Conservation (phyloP, 2,113 vertebrate species). For the Eurypyga helias region DNA sequence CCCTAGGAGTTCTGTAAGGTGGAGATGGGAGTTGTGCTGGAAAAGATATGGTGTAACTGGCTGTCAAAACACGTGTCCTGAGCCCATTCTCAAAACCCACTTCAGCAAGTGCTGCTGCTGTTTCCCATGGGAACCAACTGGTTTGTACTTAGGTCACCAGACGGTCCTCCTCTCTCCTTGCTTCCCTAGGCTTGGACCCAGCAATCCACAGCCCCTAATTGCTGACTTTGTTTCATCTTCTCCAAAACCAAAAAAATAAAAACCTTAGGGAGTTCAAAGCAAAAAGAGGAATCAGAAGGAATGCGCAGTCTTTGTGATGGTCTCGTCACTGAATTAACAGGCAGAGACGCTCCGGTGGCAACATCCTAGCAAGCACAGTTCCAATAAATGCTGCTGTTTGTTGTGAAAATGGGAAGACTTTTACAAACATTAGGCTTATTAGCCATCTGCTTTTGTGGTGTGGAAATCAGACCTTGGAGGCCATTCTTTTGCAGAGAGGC, state of each 20-base stretch:
- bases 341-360: not conserved
- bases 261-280: accelerated
- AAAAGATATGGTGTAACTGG: not conserved
- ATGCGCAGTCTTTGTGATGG: not conserved
- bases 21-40: not conserved
- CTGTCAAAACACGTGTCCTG: not conserved
- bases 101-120: not conserved
- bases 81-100: not conserved
- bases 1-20: not conserved
- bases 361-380: not conserved
- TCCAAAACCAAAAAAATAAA: not conserved
- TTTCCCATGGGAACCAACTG: not conserved
- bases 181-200: not conserved
- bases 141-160: not conserved
- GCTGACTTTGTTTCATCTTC: not conserved
- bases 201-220: not conserved
- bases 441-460: not conserved
- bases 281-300: not conserved
- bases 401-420: not conserved
- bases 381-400: not conserved
- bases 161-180: not conserved
- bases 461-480: not conserved
- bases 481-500: not conserved
- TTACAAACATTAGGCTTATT: not conserved
- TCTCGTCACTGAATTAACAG: not conserved